Evolutionary conservation across 2,888 invertebrate genomes (phyloP).

Genomic region (Apodemia mormo): DNA sequence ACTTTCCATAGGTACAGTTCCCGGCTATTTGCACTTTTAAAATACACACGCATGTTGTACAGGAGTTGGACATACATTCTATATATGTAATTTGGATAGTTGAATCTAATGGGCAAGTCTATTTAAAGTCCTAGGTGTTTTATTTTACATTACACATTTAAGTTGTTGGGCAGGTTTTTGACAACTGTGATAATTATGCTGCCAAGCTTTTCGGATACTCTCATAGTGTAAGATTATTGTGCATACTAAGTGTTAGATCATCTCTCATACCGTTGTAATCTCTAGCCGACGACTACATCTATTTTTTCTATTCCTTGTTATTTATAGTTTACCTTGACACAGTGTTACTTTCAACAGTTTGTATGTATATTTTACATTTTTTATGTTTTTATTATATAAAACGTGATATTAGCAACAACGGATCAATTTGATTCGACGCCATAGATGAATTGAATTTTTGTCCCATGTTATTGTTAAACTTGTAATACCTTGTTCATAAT

Average conservation of each 20-base stretch:
- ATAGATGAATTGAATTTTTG: background rate
- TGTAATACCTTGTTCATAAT: background rate
- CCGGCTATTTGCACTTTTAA: no score
- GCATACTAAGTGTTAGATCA: slow-evolving; percentile 74
- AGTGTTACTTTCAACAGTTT: slow-evolving; percentile 23
- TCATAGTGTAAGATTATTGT: slow-evolving; percentile 69
- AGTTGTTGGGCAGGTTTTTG: slow-evolving; percentile 45
- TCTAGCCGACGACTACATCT: slow-evolving; percentile 21
- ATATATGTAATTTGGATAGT: slow-evolving; percentile 33
- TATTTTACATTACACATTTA: slow-evolving; percentile 52
- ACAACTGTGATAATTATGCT: slow-evolving; percentile 22
- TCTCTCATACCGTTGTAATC: slow-evolving; percentile 34
- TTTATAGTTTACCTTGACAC: slow-evolving; percentile 11
- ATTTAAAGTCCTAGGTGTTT: slow-evolving; percentile 42
- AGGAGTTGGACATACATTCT: no score
- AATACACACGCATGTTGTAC: no score
- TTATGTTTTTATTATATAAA: slow-evolving; percentile 1
- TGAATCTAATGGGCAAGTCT: slow-evolving; percentile 56
- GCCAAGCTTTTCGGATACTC: slow-evolving; percentile 17
- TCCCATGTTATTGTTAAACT: slow-evolving; percentile 2
- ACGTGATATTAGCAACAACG: background rate
- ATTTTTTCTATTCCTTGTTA: slow-evolving; percentile 13
- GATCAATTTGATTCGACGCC: background rate
- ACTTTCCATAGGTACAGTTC: no score
- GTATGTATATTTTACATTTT: slow-evolving; percentile 10